Evolutionary conservation across 2,888 invertebrate genomes (phyloP), one percentile per base, ranked within the genome.

Genomic region (Rhogogaster chlorosoma): DNA sequence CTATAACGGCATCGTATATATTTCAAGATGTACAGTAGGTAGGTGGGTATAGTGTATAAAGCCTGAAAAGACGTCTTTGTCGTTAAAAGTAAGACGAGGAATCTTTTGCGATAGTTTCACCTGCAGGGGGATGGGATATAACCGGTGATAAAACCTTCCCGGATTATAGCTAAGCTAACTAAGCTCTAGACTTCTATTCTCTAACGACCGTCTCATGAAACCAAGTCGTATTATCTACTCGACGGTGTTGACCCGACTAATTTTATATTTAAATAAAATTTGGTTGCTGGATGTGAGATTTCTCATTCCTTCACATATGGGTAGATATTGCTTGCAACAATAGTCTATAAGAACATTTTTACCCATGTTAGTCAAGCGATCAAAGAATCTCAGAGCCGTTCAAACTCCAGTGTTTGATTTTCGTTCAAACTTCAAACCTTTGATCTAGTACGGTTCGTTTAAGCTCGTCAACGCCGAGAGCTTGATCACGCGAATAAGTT

Each of bases 11-110:
- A 53, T n/a, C 77, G 77, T 77, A 73, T n/a, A 12, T 73, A 49
- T n/a, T 18, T 4, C 5, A 32, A 49, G 77, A 77, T 49, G 75
- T 49, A 26, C 18, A 42, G 45, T 15, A 29, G 22, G 0, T 18
- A 38, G 18, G 73, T 42, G 22, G 18, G 42, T 22, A 42, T n/a
- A 73, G 38, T 42, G 38, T 73, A 73, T 22, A 73, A 42, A 22
- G 38, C 77, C 61, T 42, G 61, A 67, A 42, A 29, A 45, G n/a
- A 49, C 83, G 83, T n/a, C 32, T 83, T 45, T 67, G 61, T 83
- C 67, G 83, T 83, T 42, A 53, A 70, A 67, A 70, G 32, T 67
- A 45, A 64, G 83, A 83, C 83, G 83, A 18, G 70, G 70, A 83
- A 15, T 53, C 53, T 83, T 83, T 67, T 49, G 67, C 67, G 45